Conservation (phyloP, 2,888 invertebrate genomes). For the Melieria omissa region DNA sequence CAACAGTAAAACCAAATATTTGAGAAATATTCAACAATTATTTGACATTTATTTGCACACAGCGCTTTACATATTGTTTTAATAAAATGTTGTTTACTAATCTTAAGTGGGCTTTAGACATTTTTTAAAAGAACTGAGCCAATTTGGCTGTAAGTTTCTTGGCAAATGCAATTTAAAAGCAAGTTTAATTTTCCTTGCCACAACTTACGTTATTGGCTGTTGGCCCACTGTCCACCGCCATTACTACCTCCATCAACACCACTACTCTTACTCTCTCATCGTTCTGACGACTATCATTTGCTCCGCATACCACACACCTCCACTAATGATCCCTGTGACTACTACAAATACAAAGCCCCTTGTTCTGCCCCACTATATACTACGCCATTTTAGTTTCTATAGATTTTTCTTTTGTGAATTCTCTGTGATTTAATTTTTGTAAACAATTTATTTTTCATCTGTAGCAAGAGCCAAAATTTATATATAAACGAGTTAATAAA, state of each 20-base stretch:
- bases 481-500: conserved; percentile 40
- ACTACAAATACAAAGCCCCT: no score
- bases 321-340: not conserved
- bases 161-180: conserved; percentile 53
- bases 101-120: no score
- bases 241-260: not conserved
- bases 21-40: no score
- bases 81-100: no score
- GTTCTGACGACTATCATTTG: not conserved
- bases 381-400: no score
- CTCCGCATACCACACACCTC: not conserved
- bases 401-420: not conserved
- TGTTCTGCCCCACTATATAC: no score
- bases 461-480: conserved; percentile 9
- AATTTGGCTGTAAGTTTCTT: no score
- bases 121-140: no score
- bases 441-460: conserved; percentile 27
- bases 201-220: conserved; percentile 49
- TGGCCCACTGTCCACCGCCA: conserved; percentile 33
- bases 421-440: conserved; percentile 1
- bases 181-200: conserved; percentile 63
- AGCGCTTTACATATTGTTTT: no score
- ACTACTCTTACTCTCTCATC: not conserved
- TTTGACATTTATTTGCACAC: no score
- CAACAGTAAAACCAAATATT: no score